phyloP scores from a whole-genome alignment of 1,140 invertebrate genomes.

The Stegodyphus mimosarum region DNA sequence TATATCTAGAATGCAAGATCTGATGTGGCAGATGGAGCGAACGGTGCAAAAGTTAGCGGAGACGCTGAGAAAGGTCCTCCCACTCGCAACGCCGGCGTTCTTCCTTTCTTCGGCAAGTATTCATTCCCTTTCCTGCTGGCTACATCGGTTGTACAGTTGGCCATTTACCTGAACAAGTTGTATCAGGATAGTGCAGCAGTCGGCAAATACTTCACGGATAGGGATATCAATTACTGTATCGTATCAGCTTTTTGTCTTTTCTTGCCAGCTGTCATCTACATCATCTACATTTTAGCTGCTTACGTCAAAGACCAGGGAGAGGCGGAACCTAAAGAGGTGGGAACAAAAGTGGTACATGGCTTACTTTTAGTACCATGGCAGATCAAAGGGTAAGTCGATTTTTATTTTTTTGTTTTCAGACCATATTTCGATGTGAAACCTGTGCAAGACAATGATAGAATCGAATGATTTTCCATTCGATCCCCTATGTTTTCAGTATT shows the following conservation, averaged over 20 bases:
- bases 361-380: conserved; percentile 64
- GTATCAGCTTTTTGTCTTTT: conserved; percentile 62
- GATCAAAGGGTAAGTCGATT: conserved; percentile 63
- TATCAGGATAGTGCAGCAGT: conserved; percentile 63
- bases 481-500: too few relatives aligned
- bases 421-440: background rate
- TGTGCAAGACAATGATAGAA: too few relatives aligned
- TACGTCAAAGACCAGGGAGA: conserved; percentile 59
- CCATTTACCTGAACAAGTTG: conserved; percentile 63
- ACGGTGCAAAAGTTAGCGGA: background rate
- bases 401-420: background rate
- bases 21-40: background rate
- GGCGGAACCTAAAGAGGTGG: conserved; percentile 52
- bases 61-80: background rate
- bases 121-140: conserved; percentile 47
- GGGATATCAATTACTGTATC: conserved; percentile 60
- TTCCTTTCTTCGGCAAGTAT: conserved; percentile 26
- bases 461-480: too few relatives aligned
- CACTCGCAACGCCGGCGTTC: background rate
- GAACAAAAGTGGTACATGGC: conserved; percentile 63
- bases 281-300: conserved; percentile 61
- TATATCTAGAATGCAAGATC: background rate
- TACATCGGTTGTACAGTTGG: conserved; percentile 44
- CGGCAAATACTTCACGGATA: conserved; percentile 46
- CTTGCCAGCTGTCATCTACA: conserved; percentile 62